Percentiles rank a stretch among this genome's conserved stretches.
phyloP scores from a whole-genome alignment of 2,888 invertebrate genomes.

The Ennomos fuscantarius region DNA sequence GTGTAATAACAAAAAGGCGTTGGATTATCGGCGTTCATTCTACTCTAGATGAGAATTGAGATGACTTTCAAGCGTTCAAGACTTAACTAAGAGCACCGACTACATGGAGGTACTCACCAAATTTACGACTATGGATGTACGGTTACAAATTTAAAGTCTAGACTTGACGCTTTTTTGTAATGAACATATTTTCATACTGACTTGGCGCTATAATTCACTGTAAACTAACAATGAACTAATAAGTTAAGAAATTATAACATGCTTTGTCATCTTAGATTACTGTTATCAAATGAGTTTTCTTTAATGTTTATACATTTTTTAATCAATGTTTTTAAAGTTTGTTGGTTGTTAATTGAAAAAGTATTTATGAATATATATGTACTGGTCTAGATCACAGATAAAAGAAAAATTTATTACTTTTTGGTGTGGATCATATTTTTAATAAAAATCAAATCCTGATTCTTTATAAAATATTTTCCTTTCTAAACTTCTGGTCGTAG shows the following conservation, averaged over 20 bases:
- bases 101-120: conserved; percentile 12
- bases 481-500: too few species aligned
- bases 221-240: not conserved
- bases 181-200: not conserved
- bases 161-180: not conserved
- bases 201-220: not conserved
- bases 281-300: not conserved
- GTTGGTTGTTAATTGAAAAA: too few species aligned
- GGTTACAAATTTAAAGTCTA: conserved; percentile 1
- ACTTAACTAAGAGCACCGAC: not conserved
- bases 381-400: too few species aligned
- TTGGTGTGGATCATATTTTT: too few species aligned
- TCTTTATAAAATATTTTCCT: too few species aligned
- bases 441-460: too few species aligned
- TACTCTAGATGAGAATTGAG: conserved; percentile 2
- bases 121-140: conserved; percentile 6
- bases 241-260: conserved; percentile 4
- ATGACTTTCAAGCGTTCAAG: conserved; percentile 24
- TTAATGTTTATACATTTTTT: too few species aligned
- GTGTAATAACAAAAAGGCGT: conserved; percentile 17
- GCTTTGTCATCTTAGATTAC: conserved; percentile 3
- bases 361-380: too few species aligned
- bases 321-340: too few species aligned
- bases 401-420: too few species aligned
- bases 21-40: conserved; percentile 17